phyloP scores from a whole-genome alignment of 2,113 vertebrate species.

The Tachuris rubrigastra region DNA sequence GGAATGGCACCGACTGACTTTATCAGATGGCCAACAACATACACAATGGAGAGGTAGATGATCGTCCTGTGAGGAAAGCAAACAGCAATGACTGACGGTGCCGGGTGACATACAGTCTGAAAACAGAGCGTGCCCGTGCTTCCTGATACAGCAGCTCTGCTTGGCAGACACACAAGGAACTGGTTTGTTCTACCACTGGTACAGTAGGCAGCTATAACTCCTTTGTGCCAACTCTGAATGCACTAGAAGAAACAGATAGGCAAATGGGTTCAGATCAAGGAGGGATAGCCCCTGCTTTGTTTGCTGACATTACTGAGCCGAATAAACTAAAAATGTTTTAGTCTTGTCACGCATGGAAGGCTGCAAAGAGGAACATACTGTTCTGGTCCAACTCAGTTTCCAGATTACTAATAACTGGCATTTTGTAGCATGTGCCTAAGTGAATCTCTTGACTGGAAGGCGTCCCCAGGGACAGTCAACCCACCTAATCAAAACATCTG shows the following conservation, averaged over 20 bases:
- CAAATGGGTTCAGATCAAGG: not conserved
- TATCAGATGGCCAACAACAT: constrained; percentile 92
- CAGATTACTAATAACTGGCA: not conserved
- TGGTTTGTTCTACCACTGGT: not conserved
- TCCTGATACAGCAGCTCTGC: not conserved
- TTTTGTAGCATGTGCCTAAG: not conserved
- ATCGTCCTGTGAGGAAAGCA: constrained; percentile 87
- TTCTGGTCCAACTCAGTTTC: not conserved
- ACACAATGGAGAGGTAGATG: constrained; percentile 93
- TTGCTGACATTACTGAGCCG: not conserved
- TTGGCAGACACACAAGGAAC: not conserved
- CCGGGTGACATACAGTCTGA: not conserved
- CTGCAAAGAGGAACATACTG: not conserved
- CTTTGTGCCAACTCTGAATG: not conserved
- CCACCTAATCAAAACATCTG: not conserved
- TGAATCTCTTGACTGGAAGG: not conserved
- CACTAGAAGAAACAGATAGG: not conserved
- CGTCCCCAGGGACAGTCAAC: not conserved
- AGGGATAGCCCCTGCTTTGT: not conserved
- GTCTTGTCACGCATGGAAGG: not conserved
- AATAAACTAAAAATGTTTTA: not conserved
- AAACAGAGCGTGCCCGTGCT: not conserved
- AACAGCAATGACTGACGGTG: constrained; percentile 32
- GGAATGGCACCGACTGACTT: constrained; percentile 95
- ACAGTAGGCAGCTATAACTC: not conserved